Base-by-base conservation (phyloP, 2,113 vertebrate species). In the Erythrolamprus reginae region DNA sequence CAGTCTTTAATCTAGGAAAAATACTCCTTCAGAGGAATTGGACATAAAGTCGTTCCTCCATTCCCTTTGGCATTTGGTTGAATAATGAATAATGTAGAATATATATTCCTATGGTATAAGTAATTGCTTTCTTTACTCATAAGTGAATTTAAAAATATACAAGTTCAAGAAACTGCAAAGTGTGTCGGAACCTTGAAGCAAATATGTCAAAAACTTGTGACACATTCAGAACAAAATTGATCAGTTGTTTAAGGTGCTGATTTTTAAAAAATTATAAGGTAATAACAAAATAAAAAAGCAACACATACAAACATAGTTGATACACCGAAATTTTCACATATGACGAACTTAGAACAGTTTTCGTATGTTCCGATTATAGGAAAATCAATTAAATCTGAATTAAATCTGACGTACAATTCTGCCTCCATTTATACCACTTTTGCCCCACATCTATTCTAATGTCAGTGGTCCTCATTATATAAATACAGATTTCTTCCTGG, bases 401-500 rank as follows among this genome's bases (percentile, higher is more conserved):
- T 70, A 70, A 89, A 24, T 89, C 82, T 86, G 2, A 83, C 56
- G 90, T 88, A 12, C 89, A 89, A 84, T 51, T 52, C 83, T 94
- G 24, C 88, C 45, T 0, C 52, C 10, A 33, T 58, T 83, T 17
- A 42, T 42, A 19, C 51, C 24, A 2, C 33, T 10, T 33, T 51
- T 26, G 13, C 1, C 2, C 56, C 51, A 92, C 91, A 88, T 9
- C 90, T 93, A 21, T 0, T 77, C 17, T 42, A 77, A 0, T 56
- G 5, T 91, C 95, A 89, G 84, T 82, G 90, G 91, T 91, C 56
- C 92, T 93, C 93, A 94, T 94, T 28, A n/a, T n/a, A 19, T 21
- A 51, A 84, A 93, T 90, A 65, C 89, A 91, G 86, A 92, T 94
- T 93, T 92, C 90, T 93, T 89, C 95, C 93, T 95, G 88, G 87